Percentiles rank a stretch among this genome's conserved stretches.
Evolutionary conservation across 2,888 invertebrate species (phyloP).

Genomic region (Campoletis raptor): DNA sequence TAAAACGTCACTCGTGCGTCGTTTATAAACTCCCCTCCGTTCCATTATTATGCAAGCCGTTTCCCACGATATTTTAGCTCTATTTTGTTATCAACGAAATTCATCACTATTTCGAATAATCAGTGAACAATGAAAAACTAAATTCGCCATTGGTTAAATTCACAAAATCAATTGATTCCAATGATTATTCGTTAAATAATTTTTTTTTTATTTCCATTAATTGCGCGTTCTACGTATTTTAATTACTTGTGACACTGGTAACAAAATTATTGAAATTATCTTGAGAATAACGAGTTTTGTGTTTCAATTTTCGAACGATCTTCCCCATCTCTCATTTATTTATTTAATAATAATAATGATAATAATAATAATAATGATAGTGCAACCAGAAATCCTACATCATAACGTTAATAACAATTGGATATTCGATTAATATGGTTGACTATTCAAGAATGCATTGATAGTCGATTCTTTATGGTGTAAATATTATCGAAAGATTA

Average conservation of each 20-base stretch:
- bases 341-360: conserved; percentile 24
- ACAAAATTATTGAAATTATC: conserved; percentile 44
- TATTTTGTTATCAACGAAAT: conserved; percentile 1
- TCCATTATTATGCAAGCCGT: neutral
- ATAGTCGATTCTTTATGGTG: conserved; percentile 2
- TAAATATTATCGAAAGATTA: conserved; percentile 35
- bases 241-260: conserved; percentile 18
- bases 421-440: conserved; percentile 1
- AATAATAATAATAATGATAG: conserved; percentile 31
- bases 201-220: conserved; percentile 15
- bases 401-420: neutral
- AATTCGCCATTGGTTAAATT: neutral
- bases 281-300: conserved; percentile 2
- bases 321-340: neutral
- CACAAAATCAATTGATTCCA: conserved; percentile 26
- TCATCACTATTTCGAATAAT: conserved; percentile 3
- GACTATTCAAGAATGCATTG: neutral
- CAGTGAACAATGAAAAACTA: neutral
- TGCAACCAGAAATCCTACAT: conserved; percentile 4
- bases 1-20: neutral
- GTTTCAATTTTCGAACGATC: neutral
- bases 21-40: neutral
- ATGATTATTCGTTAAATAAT: conserved; percentile 23
- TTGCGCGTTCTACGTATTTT: conserved; percentile 25
- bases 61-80: neutral